A percentile compares a stretch with the other conserved stretches of the same genome.
These are phyloP conservation scores for Gopherus flavomarginatus DNA, from an alignment of 2,113 vertebrate genomes.

Conservation along the genomic window DNA sequence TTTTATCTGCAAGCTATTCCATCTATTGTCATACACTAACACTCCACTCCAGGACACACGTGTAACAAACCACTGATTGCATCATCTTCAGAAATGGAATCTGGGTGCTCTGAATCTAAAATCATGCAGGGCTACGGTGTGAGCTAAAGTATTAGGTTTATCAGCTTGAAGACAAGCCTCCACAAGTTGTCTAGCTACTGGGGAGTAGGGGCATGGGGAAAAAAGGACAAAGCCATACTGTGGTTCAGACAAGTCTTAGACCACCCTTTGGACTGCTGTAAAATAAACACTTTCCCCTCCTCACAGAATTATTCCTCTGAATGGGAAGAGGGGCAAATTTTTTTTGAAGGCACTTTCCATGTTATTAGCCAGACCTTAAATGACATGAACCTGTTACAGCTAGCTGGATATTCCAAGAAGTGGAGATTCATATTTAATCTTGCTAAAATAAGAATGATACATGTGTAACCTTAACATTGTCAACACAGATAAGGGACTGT, in stretches of 20 bases:
- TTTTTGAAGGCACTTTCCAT: background rate
- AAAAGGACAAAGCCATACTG: background rate
- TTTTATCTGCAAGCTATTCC: background rate
- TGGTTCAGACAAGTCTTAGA: background rate
- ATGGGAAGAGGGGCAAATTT: background rate
- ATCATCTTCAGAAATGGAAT: background rate
- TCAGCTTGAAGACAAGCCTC: background rate
- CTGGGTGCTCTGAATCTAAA: background rate
- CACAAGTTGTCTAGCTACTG: background rate
- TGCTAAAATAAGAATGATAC: background rate
- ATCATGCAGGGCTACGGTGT: accelerated
- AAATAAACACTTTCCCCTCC: background rate
- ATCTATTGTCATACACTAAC: background rate
- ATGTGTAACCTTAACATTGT: background rate
- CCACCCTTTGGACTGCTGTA: background rate
- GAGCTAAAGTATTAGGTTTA: background rate
- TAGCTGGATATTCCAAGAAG: background rate
- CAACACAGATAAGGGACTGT: background rate
- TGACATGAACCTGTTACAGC: background rate
- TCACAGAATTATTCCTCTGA: background rate
- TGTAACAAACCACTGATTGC: background rate
- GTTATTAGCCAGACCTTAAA: background rate
- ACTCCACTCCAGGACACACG: accelerated
- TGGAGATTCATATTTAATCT: background rate
- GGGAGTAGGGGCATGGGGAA: background rate